Evolutionary conservation across 92 coral and sea anemone genomes (phyloP).

Genomic region (Siderastrea siderea): DNA sequence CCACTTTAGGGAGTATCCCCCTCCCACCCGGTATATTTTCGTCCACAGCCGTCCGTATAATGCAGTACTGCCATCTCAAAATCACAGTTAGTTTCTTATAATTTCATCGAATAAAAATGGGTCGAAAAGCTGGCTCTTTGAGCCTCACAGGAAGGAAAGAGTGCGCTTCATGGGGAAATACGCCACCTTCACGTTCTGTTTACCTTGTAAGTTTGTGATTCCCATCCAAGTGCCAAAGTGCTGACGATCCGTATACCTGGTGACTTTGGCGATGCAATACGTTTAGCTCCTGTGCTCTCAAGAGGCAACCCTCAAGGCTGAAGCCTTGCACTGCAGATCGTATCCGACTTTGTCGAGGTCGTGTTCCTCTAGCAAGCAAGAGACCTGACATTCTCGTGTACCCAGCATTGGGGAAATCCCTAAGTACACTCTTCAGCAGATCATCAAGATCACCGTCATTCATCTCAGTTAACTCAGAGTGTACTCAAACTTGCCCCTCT

Average conservation of each 20-base stretch:
- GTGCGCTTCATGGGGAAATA: no score
- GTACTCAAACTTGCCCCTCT: slow-evolving; percentile 32
- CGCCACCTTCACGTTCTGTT: no score
- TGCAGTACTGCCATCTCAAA: no score
- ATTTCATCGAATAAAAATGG: no score
- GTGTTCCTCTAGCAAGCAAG: slow-evolving; percentile 44
- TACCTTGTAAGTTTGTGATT: slow-evolving; percentile 63
- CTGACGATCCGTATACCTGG: slow-evolving; percentile 53
- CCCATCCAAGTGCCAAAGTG: slow-evolving; percentile 63
- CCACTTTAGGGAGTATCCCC: no score
- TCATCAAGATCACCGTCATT: slow-evolving; percentile 51
- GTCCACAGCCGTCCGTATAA: no score
- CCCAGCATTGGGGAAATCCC: slow-evolving; percentile 57
- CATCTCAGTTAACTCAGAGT: slow-evolving; percentile 4
- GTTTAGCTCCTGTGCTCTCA: slow-evolving; percentile 49
- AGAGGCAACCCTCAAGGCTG: slow-evolving; percentile 45
- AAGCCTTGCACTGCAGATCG: slow-evolving; percentile 55
- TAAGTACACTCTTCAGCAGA: slow-evolving; percentile 21
- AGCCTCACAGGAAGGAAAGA: no score
- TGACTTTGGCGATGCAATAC: slow-evolving; percentile 41
- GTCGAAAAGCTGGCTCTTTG: no score
- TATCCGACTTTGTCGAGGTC: slow-evolving; percentile 46
- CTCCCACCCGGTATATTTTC: no score
- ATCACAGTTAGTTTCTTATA: no score
- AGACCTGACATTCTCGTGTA: slow-evolving; percentile 64